Conservation (phyloP, 2,888 invertebrate species). For the Lasioglossum marginatum region DNA sequence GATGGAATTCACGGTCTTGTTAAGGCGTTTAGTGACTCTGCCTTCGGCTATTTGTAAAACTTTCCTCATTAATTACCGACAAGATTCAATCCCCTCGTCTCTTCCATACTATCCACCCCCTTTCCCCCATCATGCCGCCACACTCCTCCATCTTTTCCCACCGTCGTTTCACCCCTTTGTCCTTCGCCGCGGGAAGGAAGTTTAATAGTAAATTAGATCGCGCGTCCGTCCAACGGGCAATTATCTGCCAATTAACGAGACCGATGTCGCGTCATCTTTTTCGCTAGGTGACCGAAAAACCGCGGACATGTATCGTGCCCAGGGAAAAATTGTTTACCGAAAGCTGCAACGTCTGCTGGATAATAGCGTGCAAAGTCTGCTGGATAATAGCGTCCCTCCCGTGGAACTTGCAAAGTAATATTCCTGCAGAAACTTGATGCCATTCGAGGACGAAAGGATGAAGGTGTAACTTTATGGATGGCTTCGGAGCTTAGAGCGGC, state of each 20-base stretch:
- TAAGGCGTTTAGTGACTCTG: slow-evolving; percentile 76
- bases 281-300: slow-evolving; percentile 15
- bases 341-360: not conserved
- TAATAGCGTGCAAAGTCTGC: no score
- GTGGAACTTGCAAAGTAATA: not conserved
- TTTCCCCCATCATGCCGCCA: slow-evolving; percentile 16
- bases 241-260: slow-evolving; percentile 75
- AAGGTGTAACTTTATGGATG: not conserved
- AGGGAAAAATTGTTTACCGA: slow-evolving; percentile 1
- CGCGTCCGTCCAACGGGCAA: slow-evolving; percentile 66
- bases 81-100: slow-evolving; percentile 78
- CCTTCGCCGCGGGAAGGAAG: slow-evolving; percentile 72
- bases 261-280: slow-evolving; percentile 49
- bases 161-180: slow-evolving; percentile 75
- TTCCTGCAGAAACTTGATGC: not conserved
- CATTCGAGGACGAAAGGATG: not conserved
- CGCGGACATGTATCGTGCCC: not conserved
- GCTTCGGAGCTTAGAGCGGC: not conserved
- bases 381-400: not conserved
- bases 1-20: slow-evolving; percentile 71
- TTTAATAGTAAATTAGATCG: slow-evolving; percentile 80
- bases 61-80: slow-evolving; percentile 82
- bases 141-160: slow-evolving; percentile 57
- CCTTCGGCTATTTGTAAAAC: slow-evolving; percentile 81
- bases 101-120: slow-evolving; percentile 64